These are phyloP conservation scores for Thymelicus sylvestris DNA, from an alignment of 2,888 invertebrate species.

Conservation along the genomic window DNA sequence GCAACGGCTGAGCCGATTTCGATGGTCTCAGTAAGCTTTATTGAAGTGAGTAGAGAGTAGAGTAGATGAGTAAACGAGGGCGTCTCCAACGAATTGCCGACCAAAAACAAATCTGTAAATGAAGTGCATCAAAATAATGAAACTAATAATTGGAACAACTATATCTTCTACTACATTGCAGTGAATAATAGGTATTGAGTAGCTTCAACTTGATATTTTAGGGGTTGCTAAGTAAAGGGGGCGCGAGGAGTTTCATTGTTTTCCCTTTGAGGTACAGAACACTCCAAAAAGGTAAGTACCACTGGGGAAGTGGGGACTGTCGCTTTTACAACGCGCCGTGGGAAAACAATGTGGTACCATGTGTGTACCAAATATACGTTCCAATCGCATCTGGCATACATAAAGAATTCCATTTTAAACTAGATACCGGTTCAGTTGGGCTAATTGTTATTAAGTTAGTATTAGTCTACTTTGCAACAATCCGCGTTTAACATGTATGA, in stretches of 20 bases:
- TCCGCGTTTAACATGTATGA: no score
- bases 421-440: constrained; percentile 56
- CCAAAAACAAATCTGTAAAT: no score
- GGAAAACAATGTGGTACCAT: constrained; percentile 66
- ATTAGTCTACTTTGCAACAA: no score
- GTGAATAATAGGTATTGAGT: not conserved
- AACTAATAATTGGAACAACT: no score
- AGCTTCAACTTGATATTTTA: constrained; percentile 1
- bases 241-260: not conserved
- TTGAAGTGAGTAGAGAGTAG: no score
- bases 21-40: no score
- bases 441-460: no score
- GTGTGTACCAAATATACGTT: constrained; percentile 32
- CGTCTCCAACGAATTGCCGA: no score
- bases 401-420: constrained; percentile 63
- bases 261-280: not conserved
- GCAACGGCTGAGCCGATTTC: no score
- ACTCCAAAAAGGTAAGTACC: constrained; percentile 37
- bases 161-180: no score
- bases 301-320: constrained; percentile 49
- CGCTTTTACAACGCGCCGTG: constrained; percentile 69
- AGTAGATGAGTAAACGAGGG: no score
- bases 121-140: no score
- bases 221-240: not conserved
- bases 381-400: constrained; percentile 62